Percentiles rank a stretch among this genome's conserved stretches.
These are phyloP conservation scores for Emydocephalus ijimae DNA, from an alignment of 2,113 vertebrate genomes.

Conservation along the genomic window DNA sequence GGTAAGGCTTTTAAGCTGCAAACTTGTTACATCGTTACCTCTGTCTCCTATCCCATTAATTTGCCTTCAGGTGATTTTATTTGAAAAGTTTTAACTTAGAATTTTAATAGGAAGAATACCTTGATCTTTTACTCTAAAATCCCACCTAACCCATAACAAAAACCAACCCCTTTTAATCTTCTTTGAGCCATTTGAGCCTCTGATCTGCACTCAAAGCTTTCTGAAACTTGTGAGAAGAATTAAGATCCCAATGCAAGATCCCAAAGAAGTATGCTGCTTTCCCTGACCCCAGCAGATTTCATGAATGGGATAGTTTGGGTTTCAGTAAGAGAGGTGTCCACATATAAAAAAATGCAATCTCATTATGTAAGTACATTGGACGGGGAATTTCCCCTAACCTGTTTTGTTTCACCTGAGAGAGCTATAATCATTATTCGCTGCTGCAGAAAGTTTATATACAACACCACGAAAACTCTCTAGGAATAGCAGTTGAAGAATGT, in stretches of 20 bases:
- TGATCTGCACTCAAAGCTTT: neutral
- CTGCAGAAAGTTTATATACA: neutral
- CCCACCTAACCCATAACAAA: neutral
- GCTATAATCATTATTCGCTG: neutral
- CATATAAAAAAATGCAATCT: neutral
- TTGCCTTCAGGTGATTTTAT: neutral
- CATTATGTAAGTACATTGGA: neutral
- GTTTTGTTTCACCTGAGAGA: neutral
- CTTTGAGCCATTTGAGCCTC: neutral
- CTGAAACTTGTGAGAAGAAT: neutral
- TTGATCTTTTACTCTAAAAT: neutral
- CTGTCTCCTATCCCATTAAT: neutral
- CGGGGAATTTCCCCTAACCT: neutral
- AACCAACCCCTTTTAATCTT: neutral
- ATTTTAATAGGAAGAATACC: neutral
- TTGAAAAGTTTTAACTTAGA: neutral
- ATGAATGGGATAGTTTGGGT: neutral
- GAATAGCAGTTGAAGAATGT: neutral
- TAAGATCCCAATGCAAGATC: neutral
- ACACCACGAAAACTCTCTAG: neutral
- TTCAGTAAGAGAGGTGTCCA: neutral
- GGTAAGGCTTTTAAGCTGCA: neutral
- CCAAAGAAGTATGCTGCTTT: neutral
- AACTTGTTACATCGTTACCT: neutral
- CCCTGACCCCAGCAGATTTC: neutral